Evolutionary conservation across 2,888 invertebrate genomes (phyloP).

Genomic region (Xestoiulus laeticollis): DNA sequence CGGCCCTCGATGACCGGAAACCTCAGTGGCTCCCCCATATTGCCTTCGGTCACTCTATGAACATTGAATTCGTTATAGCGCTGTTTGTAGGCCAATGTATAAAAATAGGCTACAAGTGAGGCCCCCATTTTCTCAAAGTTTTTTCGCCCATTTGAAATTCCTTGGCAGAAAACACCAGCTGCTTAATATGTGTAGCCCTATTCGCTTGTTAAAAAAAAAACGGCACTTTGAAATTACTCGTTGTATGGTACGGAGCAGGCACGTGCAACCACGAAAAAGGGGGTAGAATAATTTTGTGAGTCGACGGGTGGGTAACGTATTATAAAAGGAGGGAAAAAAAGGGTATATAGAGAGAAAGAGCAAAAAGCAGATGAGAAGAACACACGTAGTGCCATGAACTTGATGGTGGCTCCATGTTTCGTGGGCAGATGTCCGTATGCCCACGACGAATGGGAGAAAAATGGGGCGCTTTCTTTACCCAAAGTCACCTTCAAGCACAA

Average conservation of each 20-base stretch:
- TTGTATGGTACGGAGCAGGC: background rate
- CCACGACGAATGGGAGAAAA: background rate
- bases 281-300: background rate
- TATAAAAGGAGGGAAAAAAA: slow-evolving; percentile 42
- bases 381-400: slow-evolving; percentile 24
- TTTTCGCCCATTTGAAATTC: background rate
- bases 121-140: no score
- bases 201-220: background rate
- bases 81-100: no score
- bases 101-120: no score
- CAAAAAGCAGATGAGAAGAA: slow-evolving; percentile 27
- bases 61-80: background rate
- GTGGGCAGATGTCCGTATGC: slow-evolving; percentile 27
- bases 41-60: background rate
- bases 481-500: slow-evolving; percentile 24
- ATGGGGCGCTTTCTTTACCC: background rate
- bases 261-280: slow-evolving; percentile 35
- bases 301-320: slow-evolving; percentile 28
- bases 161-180: slow-evolving; percentile 31
- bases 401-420: background rate
- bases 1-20: background rate
- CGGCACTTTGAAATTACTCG: background rate
- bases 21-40: background rate
- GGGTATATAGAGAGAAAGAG: background rate
- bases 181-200: slow-evolving; percentile 13